Base-by-base conservation (phyloP, 2,888 invertebrate species). In the Creontiades dilutus region DNA sequence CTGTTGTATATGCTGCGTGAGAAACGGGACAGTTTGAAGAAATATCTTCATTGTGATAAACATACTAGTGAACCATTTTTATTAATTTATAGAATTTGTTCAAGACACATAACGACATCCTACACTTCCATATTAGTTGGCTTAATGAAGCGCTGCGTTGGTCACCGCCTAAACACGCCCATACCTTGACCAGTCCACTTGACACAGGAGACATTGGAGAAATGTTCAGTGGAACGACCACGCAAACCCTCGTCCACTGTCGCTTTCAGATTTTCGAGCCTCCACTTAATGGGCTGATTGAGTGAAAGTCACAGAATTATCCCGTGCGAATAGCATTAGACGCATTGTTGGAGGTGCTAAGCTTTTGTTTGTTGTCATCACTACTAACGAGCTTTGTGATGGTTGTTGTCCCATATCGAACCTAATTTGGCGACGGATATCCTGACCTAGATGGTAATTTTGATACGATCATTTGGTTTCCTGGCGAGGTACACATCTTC, bases 301-400 rank as follows among this genome's bases (percentile, higher is more conserved):
- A 23, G 68, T 12, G 68, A 68, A 68, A 68, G 68, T 68, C 11
- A 23, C 68, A 23, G 68, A 19, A 11, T 23, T 23, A 23, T 27
- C 68, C 5, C 27, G 19, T 1, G 23, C 19, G 68, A 37, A 37
- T 37, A 37, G 23, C 19, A 19, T 0, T 23, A 68, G 68, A 4
- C 68, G 68, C 68, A 68, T 68, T 68, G 68, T 68, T 23, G 23
- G 23, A 23, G 68, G 68, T 68, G 68, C 23, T 68, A 68, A 68
- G 23, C 68, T 23, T 27, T 68, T 68, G 23, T 68, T 68, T 68
- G 68, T 68, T 68, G 68, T 68, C 68, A 19, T 68, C 19, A 7
- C 68, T 5, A 0, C 13, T 68, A 68, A 68, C 68, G 68, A 68
- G 68, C 68, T 68, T 68, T 19, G n/a, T 9, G 9, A n/a, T 3